These are phyloP conservation scores for Tanytarsus gracilentus DNA, from an alignment of 2,888 invertebrate species.

Conservation along the genomic window DNA sequence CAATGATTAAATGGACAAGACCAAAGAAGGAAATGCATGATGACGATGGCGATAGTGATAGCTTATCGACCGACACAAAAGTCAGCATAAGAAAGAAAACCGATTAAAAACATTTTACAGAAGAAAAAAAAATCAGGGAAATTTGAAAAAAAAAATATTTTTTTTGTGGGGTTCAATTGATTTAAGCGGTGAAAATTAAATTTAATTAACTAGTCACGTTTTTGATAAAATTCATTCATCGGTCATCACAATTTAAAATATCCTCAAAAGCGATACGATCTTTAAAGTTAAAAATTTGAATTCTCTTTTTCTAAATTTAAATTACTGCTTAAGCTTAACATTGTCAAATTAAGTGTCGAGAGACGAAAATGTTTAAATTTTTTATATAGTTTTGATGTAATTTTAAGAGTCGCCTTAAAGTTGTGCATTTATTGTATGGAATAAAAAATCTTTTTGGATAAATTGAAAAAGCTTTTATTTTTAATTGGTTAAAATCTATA, in stretches of 20 bases:
- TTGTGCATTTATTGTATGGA: background rate
- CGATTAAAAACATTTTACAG: background rate
- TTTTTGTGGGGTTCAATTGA: background rate
- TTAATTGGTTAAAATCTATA: no score
- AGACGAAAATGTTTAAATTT: no score
- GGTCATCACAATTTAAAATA: background rate
- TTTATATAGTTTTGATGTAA: no score
- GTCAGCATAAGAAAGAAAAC: constrained; percentile 15
- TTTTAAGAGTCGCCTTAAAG: background rate
- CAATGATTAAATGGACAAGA: constrained; percentile 70
- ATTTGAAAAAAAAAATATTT: background rate
- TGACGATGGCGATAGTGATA: constrained; percentile 38
- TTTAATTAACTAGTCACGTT: background rate
- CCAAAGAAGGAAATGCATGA: constrained; percentile 50
- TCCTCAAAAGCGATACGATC: background rate
- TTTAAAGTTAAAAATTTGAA: background rate
- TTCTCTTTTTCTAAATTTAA: no score
- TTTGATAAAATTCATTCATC: background rate
- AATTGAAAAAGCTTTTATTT: background rate
- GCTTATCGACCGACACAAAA: constrained; percentile 9
- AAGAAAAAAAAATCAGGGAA: background rate
- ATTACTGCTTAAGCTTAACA: no score
- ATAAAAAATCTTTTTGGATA: background rate
- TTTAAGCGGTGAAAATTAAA: background rate
- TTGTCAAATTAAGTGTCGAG: no score